Evolutionary conservation across 2,888 invertebrate genomes (phyloP).

Genomic region (Sarcophaga variegata): DNA sequence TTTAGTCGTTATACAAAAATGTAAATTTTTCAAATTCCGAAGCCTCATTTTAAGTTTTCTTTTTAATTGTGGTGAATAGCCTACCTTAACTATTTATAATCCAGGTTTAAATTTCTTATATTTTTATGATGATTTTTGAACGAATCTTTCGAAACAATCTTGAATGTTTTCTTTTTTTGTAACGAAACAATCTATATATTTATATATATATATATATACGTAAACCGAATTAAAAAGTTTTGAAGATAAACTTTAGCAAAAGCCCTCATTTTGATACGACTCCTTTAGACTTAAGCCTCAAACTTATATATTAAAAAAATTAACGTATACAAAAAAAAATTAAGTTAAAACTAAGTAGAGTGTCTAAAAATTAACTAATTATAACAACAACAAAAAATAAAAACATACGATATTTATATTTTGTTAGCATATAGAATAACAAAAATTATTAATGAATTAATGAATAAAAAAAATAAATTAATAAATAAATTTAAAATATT

Average conservation of each 20-base stretch:
- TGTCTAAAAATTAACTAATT: constrained; percentile 51
- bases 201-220: constrained; percentile 65
- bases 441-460: no score
- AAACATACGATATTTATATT: background rate
- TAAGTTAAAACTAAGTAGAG: constrained; percentile 41
- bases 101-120: constrained; percentile 15
- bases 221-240: constrained; percentile 54
- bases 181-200: no score
- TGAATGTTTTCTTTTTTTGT: background rate
- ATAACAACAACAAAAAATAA: constrained; percentile 26
- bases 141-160: constrained; percentile 18
- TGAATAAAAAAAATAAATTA: no score
- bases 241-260: constrained; percentile 19
- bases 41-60: constrained; percentile 20
- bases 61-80: background rate
- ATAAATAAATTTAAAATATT: no score
- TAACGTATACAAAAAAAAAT: constrained; percentile 15
- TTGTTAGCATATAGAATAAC: no score
- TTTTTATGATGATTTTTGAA: background rate
- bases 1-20: constrained; percentile 13
- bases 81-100: background rate
- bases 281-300: constrained; percentile 50
- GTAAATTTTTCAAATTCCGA: constrained; percentile 5
- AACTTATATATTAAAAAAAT: constrained; percentile 36
- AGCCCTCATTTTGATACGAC: constrained; percentile 46